Evolutionary conservation across 2,888 invertebrate species (phyloP).

Genomic region (Conus canariensis): DNA sequence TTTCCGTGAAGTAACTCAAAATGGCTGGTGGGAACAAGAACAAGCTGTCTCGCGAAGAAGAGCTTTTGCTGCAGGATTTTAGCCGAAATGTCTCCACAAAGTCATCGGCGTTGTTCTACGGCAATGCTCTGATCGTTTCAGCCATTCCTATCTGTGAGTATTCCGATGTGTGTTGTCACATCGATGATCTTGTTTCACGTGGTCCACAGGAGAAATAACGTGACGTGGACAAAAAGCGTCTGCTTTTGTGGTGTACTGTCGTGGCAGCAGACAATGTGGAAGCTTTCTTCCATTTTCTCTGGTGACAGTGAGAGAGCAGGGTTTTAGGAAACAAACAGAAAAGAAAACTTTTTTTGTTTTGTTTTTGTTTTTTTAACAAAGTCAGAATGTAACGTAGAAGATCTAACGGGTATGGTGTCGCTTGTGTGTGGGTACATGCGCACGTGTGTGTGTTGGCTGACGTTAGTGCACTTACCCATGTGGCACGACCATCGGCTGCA

Average conservation of each 20-base stretch:
- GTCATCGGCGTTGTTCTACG: conserved; percentile 97
- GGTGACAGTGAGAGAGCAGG: no score
- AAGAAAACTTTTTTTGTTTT: no score
- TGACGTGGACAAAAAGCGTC: conserved; percentile 39
- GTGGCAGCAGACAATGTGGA: no score
- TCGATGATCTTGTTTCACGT: conserved; percentile 5
- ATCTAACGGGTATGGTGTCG: no score
- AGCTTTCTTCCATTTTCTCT: no score
- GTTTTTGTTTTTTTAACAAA: no score
- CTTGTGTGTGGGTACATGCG: no score
- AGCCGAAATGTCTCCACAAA: conserved; percentile 98
- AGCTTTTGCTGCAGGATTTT: conserved; percentile 96
- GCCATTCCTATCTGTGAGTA: conserved; percentile 97
- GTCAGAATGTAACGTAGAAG: no score
- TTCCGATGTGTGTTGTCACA: neutral
- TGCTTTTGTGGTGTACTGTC: neutral
- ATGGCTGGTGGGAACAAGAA: conserved; percentile 62
- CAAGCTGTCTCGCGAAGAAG: conserved; percentile 96
- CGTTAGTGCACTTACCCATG: no score
- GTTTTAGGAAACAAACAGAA: no score
- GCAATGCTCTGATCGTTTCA: conserved; percentile 98
- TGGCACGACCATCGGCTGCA: no score
- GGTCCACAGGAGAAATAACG: neutral
- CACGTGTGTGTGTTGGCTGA: no score
- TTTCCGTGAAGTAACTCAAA: conserved; percentile 22